Evolutionary conservation across 2,113 vertebrate species (phyloP).

Genomic region (Delphinapterus leucas): DNA sequence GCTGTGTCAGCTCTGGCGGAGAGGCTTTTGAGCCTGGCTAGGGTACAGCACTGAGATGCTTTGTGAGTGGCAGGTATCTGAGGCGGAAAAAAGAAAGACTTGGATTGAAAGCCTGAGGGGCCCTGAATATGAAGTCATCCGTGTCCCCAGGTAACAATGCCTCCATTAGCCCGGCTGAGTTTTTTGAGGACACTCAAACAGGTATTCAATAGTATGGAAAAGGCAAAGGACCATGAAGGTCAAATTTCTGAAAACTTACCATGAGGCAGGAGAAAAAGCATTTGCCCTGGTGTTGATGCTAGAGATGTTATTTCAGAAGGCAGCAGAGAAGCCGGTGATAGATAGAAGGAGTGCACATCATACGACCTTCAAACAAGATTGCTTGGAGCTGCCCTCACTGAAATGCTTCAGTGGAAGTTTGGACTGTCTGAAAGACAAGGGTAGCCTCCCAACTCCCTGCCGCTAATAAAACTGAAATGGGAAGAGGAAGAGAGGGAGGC

Average conservation of each 20-base stretch:
- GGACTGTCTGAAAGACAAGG: constrained; percentile 1
- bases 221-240: constrained; percentile 56
- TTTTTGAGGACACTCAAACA: constrained; percentile 62
- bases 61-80: constrained; percentile 64
- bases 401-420: constrained; percentile 58
- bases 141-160: constrained; percentile 57
- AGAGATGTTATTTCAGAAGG: constrained; percentile 73
- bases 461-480: constrained; percentile 15
- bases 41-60: constrained; percentile 45
- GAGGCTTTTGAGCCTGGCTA: constrained; percentile 21
- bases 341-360: background rate
- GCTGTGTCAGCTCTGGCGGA: background rate
- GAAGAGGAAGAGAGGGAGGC: background rate
- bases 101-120: constrained; percentile 49
- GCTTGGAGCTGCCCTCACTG: background rate
- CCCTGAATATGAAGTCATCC: constrained; percentile 63
- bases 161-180: constrained; percentile 62
- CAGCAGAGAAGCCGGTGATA: background rate
- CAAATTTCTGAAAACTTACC: constrained; percentile 60
- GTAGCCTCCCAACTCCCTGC: background rate
- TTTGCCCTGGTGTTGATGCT: constrained; percentile 64
- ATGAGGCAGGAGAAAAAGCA: constrained; percentile 43
- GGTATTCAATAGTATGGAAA: constrained; percentile 60
- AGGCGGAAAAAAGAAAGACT: constrained; percentile 53
- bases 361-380: constrained; percentile 16